These are phyloP conservation scores for Sus cebifrons DNA, from an alignment of 2,797 vertebrate genomes.

Conservation along the genomic window DNA sequence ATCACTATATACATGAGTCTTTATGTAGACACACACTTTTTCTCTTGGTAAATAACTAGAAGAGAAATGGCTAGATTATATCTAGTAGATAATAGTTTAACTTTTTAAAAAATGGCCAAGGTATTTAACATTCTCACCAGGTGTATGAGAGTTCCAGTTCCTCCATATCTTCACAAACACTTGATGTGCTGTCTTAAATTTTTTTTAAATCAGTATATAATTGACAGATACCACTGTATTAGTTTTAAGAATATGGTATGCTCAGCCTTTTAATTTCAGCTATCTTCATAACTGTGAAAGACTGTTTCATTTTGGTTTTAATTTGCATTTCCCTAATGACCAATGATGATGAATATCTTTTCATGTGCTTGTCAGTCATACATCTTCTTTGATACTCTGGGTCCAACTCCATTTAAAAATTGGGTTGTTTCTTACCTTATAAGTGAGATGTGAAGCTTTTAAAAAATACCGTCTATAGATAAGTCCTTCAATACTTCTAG, in stretches of 20 bases:
- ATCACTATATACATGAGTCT: neutral
- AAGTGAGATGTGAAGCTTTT: neutral
- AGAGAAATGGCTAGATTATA: neutral
- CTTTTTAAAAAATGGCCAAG: neutral
- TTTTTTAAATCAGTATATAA: neutral
- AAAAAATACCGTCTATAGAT: neutral
- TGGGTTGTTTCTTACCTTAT: neutral
- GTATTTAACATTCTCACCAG: neutral
- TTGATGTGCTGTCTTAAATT: neutral
- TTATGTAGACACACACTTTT: neutral
- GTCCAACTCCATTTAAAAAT: conserved; percentile 42
- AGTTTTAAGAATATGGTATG: neutral
- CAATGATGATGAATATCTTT: neutral
- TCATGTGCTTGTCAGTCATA: neutral
- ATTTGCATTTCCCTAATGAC: neutral
- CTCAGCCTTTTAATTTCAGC: neutral
- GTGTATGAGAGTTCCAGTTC: neutral
- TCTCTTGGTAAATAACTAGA: conserved; percentile 23
- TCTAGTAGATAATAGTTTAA: neutral
- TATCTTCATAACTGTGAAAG: neutral
- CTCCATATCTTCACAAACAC: neutral
- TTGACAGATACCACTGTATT: neutral
- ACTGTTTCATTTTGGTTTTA: neutral
- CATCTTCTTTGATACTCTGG: neutral
- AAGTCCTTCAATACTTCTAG: neutral